Conservation (phyloP, 2,113 vertebrate genomes). For the Cryptomyrus ogoouensis region DNA sequence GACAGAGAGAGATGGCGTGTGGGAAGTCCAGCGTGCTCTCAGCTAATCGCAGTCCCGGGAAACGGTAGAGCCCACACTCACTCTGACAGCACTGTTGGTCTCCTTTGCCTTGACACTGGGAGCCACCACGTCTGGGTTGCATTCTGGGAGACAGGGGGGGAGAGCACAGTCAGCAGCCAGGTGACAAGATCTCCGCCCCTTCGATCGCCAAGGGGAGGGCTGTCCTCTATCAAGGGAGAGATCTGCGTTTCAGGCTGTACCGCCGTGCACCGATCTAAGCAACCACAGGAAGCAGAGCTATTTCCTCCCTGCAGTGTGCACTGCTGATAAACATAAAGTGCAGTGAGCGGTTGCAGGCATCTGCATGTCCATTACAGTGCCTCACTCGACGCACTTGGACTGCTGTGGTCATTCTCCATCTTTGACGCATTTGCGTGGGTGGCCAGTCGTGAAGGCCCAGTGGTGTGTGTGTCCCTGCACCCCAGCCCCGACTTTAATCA, state of each 20-base stretch:
- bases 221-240: neutral
- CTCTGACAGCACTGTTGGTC: constrained; percentile 61
- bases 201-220: neutral
- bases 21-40: neutral
- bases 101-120: constrained; percentile 45
- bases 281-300: constrained; percentile 31
- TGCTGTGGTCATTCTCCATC: neutral
- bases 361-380: neutral
- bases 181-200: neutral
- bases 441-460: neutral
- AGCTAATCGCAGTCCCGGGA: neutral
- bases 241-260: neutral
- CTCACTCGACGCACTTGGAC: neutral
- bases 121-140: constrained; percentile 53
- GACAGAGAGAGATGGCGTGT: neutral
- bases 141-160: constrained; percentile 43
- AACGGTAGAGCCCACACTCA: constrained; percentile 37
- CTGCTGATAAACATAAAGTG: neutral
- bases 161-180: neutral
- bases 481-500: neutral
- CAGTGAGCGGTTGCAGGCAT: neutral
- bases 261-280: constrained; percentile 8
- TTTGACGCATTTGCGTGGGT: neutral
- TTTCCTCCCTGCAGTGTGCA: constrained; percentile 21
- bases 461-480: neutral